phyloP scores from a whole-genome alignment of 2,113 vertebrate genomes.

The Hystrix cristata region DNA sequence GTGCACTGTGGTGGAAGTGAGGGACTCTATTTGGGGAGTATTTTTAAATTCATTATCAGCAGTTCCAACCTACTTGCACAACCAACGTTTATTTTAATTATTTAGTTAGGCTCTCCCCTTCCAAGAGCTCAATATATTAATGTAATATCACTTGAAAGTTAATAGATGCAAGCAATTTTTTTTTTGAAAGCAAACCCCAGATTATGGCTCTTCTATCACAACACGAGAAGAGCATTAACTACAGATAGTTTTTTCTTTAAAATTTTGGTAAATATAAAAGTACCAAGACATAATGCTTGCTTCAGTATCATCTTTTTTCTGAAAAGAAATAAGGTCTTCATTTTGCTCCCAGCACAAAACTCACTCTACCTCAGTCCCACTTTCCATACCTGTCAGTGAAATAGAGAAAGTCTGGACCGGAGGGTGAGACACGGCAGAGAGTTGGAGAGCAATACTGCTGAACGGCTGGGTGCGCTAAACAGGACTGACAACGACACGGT shows the following conservation, averaged over 20 bases:
- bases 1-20: background rate
- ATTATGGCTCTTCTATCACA: background rate
- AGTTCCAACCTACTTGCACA: background rate
- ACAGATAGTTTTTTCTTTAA: background rate
- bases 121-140: background rate
- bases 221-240: background rate
- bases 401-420: background rate
- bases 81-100: background rate
- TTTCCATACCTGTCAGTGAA: background rate
- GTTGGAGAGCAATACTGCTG: background rate
- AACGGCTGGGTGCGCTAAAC: rapidly evolving
- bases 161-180: background rate
- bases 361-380: background rate
- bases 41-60: background rate
- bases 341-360: background rate
- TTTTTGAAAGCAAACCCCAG: background rate
- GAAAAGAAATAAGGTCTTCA: background rate
- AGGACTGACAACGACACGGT: background rate
- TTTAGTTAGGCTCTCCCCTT: background rate
- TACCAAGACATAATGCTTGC: background rate
- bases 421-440: rapidly evolving
- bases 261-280: background rate
- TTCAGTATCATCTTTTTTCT: background rate
- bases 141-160: background rate
- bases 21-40: background rate